Conservation (phyloP, 2,888 invertebrate genomes). For the Oxystoma pomonae region DNA sequence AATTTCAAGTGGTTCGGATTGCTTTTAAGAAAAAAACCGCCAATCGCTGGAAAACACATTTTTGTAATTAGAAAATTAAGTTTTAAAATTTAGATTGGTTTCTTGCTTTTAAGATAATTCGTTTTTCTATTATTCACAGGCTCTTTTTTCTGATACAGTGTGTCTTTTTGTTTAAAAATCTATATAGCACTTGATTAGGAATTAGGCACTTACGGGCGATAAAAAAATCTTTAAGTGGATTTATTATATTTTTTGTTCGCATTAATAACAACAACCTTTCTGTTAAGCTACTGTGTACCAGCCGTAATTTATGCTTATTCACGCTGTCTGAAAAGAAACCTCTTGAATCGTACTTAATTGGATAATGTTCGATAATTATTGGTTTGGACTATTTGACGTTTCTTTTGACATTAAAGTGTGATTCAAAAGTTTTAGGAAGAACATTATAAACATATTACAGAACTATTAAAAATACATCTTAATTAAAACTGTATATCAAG, state of each 20-base stretch:
- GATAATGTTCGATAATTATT: neutral
- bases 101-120: no score
- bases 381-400: neutral
- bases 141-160: no score
- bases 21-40: slow-evolving; percentile 13
- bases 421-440: no score
- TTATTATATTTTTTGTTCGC: neutral
- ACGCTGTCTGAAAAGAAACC: neutral
- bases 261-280: neutral
- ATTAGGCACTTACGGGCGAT: neutral
- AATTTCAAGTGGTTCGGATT: slow-evolving; percentile 20
- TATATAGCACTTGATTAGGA: neutral
- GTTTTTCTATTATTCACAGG: no score
- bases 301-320: neutral
- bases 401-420: neutral
- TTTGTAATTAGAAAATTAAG: neutral
- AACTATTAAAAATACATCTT: no score
- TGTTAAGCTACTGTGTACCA: neutral
- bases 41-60: neutral
- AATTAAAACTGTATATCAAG: no score
- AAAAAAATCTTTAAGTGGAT: neutral
- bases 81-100: no score
- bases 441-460: no score
- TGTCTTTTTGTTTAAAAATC: neutral
- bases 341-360: neutral